Conservation (phyloP, 2,797 vertebrate species). For the Hyperoplus lanceolatus region DNA sequence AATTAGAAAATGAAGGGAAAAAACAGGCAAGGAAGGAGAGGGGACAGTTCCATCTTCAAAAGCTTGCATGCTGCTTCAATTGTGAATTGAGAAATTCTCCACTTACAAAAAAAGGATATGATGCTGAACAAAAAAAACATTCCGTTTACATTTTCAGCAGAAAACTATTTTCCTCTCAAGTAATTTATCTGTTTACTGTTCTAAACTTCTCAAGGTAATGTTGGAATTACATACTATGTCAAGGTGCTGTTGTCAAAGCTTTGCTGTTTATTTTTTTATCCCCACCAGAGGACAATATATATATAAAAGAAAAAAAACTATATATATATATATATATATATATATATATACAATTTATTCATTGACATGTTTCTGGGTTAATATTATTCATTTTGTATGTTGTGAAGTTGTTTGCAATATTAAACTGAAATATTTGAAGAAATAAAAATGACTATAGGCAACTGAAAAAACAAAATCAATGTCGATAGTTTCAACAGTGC, state of each 20-base stretch:
- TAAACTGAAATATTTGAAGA: constrained; percentile 96
- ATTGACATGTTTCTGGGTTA: constrained; percentile 93
- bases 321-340: constrained; percentile 78
- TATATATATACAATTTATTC: constrained; percentile 86
- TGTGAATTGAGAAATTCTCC: constrained; percentile 99
- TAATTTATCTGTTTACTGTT: constrained; percentile 99
- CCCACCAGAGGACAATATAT: constrained; percentile 89
- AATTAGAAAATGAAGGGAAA: constrained; percentile 91
- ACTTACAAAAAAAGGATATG: constrained; percentile 85
- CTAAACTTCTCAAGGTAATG: constrained; percentile 97
- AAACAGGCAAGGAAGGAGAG: constrained; percentile 83
- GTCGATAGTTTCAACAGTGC: constrained; percentile 87
- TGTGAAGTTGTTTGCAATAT: constrained; percentile 98
- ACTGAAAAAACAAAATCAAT: constrained; percentile 91
- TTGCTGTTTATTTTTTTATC: constrained; percentile 97
- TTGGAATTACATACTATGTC: constrained; percentile 99
- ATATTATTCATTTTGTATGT: constrained; percentile 96
- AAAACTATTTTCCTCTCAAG: constrained; percentile 96
- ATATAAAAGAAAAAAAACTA: constrained; percentile 64
- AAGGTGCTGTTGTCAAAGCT: constrained; percentile 99
- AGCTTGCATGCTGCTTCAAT: constrained; percentile 99
- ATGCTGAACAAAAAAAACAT: constrained; percentile 98
- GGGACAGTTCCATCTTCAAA: constrained; percentile 88
- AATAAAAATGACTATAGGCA: constrained; percentile 95
- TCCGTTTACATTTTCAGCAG: constrained; percentile 98